Evolutionary conservation across 2,113 vertebrate species (phyloP), one percentile per base, ranked within the genome.

Genomic region (Passer montanus): DNA sequence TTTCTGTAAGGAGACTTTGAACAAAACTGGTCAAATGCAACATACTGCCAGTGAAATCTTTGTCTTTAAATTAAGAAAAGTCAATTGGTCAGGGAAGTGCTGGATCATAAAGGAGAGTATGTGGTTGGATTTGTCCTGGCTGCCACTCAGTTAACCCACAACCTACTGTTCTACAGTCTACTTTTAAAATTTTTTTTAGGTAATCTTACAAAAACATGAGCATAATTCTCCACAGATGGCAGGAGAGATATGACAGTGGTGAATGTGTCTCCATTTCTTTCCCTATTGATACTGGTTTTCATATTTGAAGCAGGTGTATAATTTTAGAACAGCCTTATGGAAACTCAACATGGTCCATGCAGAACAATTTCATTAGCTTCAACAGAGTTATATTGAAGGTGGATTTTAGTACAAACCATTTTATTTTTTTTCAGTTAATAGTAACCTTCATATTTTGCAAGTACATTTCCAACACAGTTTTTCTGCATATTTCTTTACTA

Each of bases 331-430:
- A 72, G 3, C 27, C 7, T 56, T 47, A 43, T 39, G 60, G 60
- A 55, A 91, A 37, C 8, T 68, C 0, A 49, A 12, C 11, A 10
- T 2, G 4, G 13, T 59, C 35, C 20, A 22, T 18, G 23, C 60
- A 39, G 31, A 17, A 41, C 33, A 83, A 41, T 11, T 49, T 52
- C 44, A 50, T 55, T 55, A 62, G 3, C 26, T 86, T 24, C 18
- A 49, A 16, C 0, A 24, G 15, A 67, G 12, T 47, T 58, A 58
- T 7, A 8, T 17, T 0, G 0, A 58, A 11, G 22, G 28, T 22
- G 2, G 10, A 59, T 93, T 80, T 67, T 76, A 68, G 4, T 37
- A 37, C 15, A 59, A 15, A 56, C 0, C 2, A 3, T 39, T 67
- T 33, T 13, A 9, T 52, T 64, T 24, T 58, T 59, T 75, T 60